A percentile compares a stretch with the other conserved stretches of the same genome.
Evolutionary conservation across 92 coral and sea anemone species (phyloP).

Genomic region (Heteractis magnifica): DNA sequence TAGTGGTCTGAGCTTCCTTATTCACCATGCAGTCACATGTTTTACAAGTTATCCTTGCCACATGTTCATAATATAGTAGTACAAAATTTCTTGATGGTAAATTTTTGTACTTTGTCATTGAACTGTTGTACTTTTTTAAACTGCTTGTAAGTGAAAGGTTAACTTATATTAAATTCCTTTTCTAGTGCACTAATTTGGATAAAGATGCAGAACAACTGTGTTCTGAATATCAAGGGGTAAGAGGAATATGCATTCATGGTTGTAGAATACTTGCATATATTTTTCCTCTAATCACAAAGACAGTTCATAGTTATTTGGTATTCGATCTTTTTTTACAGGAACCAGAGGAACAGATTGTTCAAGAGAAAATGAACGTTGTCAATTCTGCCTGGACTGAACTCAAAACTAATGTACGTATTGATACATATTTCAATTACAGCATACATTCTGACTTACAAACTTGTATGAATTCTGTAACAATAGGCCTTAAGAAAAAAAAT

Average conservation of each 20-base stretch:
- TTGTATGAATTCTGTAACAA: too few species aligned
- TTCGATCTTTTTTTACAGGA: conserved; percentile 35
- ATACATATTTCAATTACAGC: background rate
- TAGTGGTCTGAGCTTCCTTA: background rate
- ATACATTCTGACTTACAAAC: too few species aligned
- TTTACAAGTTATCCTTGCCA: too few species aligned
- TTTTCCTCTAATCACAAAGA: background rate
- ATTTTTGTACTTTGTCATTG: too few species aligned
- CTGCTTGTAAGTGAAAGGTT: background rate
- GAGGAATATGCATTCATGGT: background rate
- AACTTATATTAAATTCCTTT: background rate
- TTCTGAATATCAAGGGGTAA: conserved; percentile 87
- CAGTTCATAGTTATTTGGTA: background rate
- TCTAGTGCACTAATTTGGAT: conserved; percentile 82
- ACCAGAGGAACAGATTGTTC: conserved; percentile 78
- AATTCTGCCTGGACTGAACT: conserved; percentile 80
- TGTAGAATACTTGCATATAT: background rate
- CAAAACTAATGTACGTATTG: conserved; percentile 70
- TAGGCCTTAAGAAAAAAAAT: too few species aligned
- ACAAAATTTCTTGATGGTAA: too few species aligned
- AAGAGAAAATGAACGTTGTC: conserved; percentile 73
- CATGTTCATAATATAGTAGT: too few species aligned
- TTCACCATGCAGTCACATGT: background rate
- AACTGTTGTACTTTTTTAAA: too few species aligned
- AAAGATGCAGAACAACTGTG: conserved; percentile 74